phyloP scores from a whole-genome alignment of 2,113 vertebrate genomes.

The Brevimyrus niger region DNA sequence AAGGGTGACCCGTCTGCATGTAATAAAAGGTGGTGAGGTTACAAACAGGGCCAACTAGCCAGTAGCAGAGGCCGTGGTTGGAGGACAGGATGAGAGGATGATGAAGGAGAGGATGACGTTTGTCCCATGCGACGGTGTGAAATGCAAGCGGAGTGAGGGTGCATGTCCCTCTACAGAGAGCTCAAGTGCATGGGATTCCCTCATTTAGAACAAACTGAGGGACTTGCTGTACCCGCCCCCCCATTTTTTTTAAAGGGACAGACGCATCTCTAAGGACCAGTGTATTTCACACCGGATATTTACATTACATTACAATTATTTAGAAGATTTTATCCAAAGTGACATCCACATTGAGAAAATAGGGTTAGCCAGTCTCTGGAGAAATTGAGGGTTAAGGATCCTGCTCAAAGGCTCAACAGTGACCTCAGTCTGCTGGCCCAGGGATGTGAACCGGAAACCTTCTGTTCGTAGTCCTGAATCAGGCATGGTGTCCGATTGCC shows the following conservation, averaged over 20 bases:
- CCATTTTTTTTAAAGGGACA: neutral
- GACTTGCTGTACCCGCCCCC: too few species aligned
- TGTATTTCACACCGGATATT: neutral
- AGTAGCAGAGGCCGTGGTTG: neutral
- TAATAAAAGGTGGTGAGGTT: neutral
- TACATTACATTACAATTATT: neutral
- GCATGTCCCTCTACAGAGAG: neutral
- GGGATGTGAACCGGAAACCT: neutral
- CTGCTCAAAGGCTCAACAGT: neutral
- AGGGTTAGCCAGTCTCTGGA: neutral
- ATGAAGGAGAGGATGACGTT: neutral
- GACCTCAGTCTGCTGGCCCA: neutral
- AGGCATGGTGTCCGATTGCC: neutral
- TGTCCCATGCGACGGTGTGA: neutral
- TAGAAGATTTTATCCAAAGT: neutral
- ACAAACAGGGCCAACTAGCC: neutral
- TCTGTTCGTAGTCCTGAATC: neutral
- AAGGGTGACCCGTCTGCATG: neutral
- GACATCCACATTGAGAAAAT: neutral
- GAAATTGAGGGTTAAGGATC: neutral
- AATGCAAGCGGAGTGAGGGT: neutral
- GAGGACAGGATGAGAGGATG: neutral
- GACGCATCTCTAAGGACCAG: neutral
- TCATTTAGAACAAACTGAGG: too few species aligned
- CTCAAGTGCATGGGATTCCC: neutral